Conservation (phyloP, 2,888 invertebrate genomes). For the Andrena trimmerana region DNA sequence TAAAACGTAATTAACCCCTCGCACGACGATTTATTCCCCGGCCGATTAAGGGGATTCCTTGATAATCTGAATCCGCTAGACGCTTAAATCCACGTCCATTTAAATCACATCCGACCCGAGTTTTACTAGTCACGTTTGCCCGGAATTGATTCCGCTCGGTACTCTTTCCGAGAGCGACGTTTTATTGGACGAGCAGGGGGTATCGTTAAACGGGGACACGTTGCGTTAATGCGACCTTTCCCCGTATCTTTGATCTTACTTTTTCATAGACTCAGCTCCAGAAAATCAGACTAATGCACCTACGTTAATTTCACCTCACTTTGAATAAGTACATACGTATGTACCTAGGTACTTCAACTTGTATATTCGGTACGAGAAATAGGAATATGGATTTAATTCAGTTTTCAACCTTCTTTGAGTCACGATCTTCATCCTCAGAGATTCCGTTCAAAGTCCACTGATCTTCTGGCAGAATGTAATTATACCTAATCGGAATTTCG, state of each 20-base stretch:
- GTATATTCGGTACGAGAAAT: background rate
- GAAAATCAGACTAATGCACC: too few species aligned
- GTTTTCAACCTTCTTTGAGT: background rate
- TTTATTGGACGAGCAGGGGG: constrained; percentile 30
- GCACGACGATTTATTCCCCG: constrained; percentile 66
- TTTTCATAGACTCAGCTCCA: too few species aligned
- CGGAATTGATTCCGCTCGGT: constrained; percentile 19
- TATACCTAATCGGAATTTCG: background rate
- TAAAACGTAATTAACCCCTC: constrained; percentile 73
- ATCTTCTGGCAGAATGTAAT: too few species aligned
- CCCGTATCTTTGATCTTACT: background rate
- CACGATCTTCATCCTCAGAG: background rate
- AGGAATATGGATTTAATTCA: background rate
- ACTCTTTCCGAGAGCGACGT: constrained; percentile 3
- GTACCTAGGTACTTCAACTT: too few species aligned
- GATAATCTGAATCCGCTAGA: constrained; percentile 65
- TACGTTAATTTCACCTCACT: too few species aligned
- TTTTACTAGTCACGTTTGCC: constrained; percentile 39
- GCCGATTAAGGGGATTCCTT: constrained; percentile 64
- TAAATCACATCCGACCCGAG: constrained; percentile 37
- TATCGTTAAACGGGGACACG: constrained; percentile 5
- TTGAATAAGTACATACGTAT: too few species aligned
- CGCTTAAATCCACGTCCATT: constrained; percentile 45
- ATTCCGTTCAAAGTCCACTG: background rate
- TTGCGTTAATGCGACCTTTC: background rate